Conservation (phyloP, 2,113 vertebrate genomes). For the Ceuthmochares aereus region DNA sequence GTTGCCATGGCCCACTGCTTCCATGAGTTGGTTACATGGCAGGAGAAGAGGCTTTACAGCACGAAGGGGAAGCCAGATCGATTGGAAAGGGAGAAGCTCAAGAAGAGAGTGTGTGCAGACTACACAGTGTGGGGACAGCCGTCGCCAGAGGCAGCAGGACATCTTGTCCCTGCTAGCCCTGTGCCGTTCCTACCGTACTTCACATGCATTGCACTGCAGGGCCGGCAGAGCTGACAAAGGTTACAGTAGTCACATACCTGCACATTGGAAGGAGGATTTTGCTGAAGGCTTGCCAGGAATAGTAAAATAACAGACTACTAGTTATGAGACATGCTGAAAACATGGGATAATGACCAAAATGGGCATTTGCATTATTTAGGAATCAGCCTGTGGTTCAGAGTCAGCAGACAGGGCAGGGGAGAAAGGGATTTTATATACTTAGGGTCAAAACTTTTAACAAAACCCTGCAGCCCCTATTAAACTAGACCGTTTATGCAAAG, state of each 20-base stretch:
- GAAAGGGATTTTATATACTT: background rate
- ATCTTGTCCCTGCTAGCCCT: background rate
- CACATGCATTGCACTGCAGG: background rate
- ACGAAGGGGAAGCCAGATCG: accelerated
- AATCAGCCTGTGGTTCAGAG: background rate
- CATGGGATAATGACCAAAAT: background rate
- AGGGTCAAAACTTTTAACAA: background rate
- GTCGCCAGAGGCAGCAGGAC: background rate
- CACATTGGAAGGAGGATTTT: background rate
- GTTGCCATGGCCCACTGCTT: background rate
- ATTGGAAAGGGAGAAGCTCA: background rate
- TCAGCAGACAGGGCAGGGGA: background rate
- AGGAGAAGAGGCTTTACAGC: background rate
- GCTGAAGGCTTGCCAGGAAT: background rate
- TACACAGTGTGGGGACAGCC: background rate
- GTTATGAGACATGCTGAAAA: background rate
- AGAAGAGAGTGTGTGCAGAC: background rate
- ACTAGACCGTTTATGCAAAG: background rate
- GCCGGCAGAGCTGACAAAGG: background rate
- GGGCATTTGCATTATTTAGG: background rate
- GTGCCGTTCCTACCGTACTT: background rate
- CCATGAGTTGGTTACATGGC: accelerated
- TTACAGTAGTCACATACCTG: background rate
- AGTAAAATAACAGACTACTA: background rate
- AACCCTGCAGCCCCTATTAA: background rate